Base-by-base conservation (phyloP, 53 echinoderm and acorn worm genomes). In the Hippasteria phrygiana region DNA sequence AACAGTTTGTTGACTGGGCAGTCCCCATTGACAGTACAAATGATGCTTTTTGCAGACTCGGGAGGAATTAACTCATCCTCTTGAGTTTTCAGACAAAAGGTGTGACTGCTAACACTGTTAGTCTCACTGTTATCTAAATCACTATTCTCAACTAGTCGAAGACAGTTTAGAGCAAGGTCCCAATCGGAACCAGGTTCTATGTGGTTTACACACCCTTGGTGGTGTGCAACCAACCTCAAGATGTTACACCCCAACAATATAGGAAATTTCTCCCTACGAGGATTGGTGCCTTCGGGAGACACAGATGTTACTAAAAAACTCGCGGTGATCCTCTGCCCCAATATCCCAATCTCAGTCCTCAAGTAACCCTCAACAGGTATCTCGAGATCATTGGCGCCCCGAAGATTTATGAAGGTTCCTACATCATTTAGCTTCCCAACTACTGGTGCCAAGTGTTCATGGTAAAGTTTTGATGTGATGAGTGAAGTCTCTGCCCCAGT, bases 231-330 rank as follows among this genome's bases (percentile, higher is more conserved):
- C 18, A 4, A 5, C 20, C 54, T 35, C 55, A 77, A 20, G 5
- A 77, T 11, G 17, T 77, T 77, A 34, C 77, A 77, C 0, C 77
- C 77, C 36, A 77, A 55, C 37, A 77, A 55, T 9, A 77, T 55
- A 2, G 77, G 77, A 4, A 32, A 55, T 20, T 33, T 31, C 29
- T 75, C 75, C 24, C 75, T 51, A 50, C 75, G 53, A 7, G 47
- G 47, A 46, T 75, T 75, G 13, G 37, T 20, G 24, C 27, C 53
- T 18, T 51, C 75, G 4, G 14, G 0, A 3, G 33, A 14, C 2
- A 27, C 53, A 33, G 28, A 75, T 12, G 53, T 75, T 3, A 75
- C 75, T 4, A 75, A 51, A 16, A 75, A 75, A 32, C 75, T 75
- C 24, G 75, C 75, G 34, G 33, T 51, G 13, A 75, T 1, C 53